These are phyloP conservation scores for Silurus lanzhouensis DNA, from an alignment of 2,797 vertebrate species.

Conservation along the genomic window DNA sequence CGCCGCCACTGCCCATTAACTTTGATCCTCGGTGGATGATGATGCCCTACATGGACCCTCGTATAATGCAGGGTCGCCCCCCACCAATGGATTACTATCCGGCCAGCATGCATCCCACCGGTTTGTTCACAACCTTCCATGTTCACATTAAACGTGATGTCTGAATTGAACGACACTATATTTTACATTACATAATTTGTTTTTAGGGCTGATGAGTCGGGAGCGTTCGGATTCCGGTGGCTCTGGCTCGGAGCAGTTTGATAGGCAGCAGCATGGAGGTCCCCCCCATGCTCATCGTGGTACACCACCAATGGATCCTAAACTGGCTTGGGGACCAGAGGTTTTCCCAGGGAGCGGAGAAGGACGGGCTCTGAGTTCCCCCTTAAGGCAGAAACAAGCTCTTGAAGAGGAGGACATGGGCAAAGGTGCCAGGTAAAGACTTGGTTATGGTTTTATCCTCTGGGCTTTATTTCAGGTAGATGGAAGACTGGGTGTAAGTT, in stretches of 20 bases:
- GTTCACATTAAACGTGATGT: neutral
- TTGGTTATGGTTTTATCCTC: neutral
- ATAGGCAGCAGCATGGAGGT: conserved; percentile 80
- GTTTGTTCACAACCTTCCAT: conserved; percentile 61
- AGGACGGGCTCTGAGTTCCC: conserved; percentile 78
- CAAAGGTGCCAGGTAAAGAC: conserved; percentile 80
- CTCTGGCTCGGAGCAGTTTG: conserved; percentile 87
- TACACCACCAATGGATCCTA: conserved; percentile 89
- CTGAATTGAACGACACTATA: neutral
- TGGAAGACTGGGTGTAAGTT: neutral
- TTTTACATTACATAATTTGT: neutral
- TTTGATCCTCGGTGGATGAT: conserved; percentile 97
- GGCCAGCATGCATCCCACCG: conserved; percentile 85
- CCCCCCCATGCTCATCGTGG: conserved; percentile 76
- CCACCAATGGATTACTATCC: conserved; percentile 88
- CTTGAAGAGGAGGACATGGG: conserved; percentile 84
- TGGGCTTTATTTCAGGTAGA: neutral
- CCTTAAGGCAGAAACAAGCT: conserved; percentile 79
- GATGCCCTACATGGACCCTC: conserved; percentile 91
- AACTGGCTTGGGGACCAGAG: conserved; percentile 87
- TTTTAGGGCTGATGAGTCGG: conserved; percentile 83
- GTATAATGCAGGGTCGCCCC: conserved; percentile 89
- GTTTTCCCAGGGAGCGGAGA: conserved; percentile 79
- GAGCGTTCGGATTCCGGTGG: conserved; percentile 91
- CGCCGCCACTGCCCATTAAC: conserved; percentile 86